These are phyloP conservation scores for Augochlora pura DNA, from an alignment of 1,140 invertebrate genomes.

Conservation along the genomic window DNA sequence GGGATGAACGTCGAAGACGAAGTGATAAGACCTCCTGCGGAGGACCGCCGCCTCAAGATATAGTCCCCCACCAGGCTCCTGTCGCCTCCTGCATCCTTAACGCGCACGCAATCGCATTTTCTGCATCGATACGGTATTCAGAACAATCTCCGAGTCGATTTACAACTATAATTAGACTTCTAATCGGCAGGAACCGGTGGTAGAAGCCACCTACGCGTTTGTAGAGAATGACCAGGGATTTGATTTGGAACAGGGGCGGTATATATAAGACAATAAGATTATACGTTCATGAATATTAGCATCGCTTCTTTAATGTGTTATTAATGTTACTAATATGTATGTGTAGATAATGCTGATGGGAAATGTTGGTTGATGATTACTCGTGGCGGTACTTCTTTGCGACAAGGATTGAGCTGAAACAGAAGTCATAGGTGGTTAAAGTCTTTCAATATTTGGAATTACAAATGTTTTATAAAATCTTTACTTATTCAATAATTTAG, in stretches of 20 bases:
- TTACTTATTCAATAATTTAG: too few relatives aligned
- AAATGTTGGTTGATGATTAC: neutral
- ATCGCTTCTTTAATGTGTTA: neutral
- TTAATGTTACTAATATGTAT: neutral
- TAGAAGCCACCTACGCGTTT: neutral
- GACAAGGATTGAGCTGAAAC: conserved; percentile 53
- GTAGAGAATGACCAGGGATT: neutral
- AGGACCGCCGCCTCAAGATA: conserved; percentile 47
- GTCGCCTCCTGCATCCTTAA: conserved; percentile 39
- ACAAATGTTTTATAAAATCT: too few relatives aligned
- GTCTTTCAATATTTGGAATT: too few relatives aligned
- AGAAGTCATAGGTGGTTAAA: neutral
- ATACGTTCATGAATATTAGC: neutral
- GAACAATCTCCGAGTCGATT: neutral
- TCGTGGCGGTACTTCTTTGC: neutral
- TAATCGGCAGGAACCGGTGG: too few relatives aligned
- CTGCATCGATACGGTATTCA: conserved; percentile 2
- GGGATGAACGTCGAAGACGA: conserved; percentile 30
- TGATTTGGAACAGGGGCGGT: neutral
- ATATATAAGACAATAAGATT: neutral
- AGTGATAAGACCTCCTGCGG: conserved; percentile 56
- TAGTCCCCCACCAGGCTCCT: conserved; percentile 50
- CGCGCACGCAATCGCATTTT: conserved; percentile 48
- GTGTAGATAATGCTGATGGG: neutral
- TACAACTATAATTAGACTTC: neutral